A percentile compares a stretch with the other conserved stretches of the same genome.
Conservation (phyloP, 2,797 vertebrate genomes). For the Graptemys geographica region DNA sequence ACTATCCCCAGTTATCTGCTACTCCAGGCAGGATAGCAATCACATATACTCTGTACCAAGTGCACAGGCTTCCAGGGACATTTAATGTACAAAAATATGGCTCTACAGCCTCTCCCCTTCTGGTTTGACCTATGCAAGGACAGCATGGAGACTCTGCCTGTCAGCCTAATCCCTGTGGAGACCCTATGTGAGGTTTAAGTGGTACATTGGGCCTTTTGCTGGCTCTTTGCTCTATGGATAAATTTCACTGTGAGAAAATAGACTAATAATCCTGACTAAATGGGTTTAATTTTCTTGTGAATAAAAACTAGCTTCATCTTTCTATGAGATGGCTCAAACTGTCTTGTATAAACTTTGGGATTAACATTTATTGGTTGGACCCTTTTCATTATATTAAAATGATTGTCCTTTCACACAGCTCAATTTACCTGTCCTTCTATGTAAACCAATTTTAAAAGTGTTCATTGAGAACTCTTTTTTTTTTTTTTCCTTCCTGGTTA, state of each 20-base stretch:
- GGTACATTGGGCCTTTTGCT: not conserved
- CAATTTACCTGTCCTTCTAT: not conserved
- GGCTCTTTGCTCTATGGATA: not conserved
- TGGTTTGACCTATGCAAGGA: not conserved
- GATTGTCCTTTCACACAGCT: not conserved
- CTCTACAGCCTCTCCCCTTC: not conserved
- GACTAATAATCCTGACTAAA: not conserved
- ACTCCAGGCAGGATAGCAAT: not conserved
- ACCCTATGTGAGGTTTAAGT: not conserved
- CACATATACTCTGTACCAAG: not conserved
- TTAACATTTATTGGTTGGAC: not conserved
- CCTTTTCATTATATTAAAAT: not conserved
- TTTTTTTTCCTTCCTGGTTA: not conserved
- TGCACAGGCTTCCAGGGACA: not conserved
- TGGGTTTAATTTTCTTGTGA: not conserved
- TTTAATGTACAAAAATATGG: not conserved
- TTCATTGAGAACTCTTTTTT: not conserved
- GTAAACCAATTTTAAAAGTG: slow-evolving; percentile 1
- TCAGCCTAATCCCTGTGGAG: not conserved
- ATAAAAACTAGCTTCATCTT: not conserved
- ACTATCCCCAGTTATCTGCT: not conserved
- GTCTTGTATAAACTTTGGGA: not conserved
- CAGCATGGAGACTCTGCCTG: not conserved
- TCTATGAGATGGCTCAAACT: not conserved
- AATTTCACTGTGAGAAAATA: not conserved